Base-by-base conservation (phyloP, 2,888 invertebrate genomes). In the Esperia sulphurella region DNA sequence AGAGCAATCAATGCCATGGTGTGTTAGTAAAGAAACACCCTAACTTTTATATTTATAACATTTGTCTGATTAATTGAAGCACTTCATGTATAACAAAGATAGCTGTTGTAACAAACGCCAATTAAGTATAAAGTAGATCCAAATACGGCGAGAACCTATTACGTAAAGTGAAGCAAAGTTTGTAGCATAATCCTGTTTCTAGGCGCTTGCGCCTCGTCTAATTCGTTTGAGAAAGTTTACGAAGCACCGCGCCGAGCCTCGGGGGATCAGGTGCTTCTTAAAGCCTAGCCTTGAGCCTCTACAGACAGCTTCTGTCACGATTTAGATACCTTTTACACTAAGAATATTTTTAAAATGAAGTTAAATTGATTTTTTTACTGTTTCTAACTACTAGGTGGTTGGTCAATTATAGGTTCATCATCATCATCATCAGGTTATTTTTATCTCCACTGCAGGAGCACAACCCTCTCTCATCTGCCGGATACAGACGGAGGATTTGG, bases 171-270 rank as follows among this genome's bases (percentile, higher is more conserved):
- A 70, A 70, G 64, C 63, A 41, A 35, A 65, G 68, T 75, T 72
- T 71, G 60, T 66, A 64, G 70, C 5, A 68, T 78, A 74, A 76
- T 78, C 74, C 73, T 53, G 60, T 71, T 72, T 59, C 68, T 71
- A 72, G 75, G 60, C 59, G 70, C 68, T 64, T 59, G 21, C 21
- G 21, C 21, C 21, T 2, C 63, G 51, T 71, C 70, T 79, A 77
- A 79, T 77, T 79, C 75, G 70, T 74, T 77, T 71, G 71, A 58
- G 65, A 63, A 72, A 75, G 69, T 78, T 77, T 71, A 65, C 66
- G 62, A 52, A 65, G 63, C 61, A 47, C 45, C 61, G 58, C 63
- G 46, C 56, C 52, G 59, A 56, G 68, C 66, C 48, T 54, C 21
- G n/a, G 57, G n/a, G 71, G 75, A 73, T 76, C 76, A 76, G 75